Conservation (phyloP, 1,140 invertebrate genomes). For the Caenorhabditis tropicalis region DNA sequence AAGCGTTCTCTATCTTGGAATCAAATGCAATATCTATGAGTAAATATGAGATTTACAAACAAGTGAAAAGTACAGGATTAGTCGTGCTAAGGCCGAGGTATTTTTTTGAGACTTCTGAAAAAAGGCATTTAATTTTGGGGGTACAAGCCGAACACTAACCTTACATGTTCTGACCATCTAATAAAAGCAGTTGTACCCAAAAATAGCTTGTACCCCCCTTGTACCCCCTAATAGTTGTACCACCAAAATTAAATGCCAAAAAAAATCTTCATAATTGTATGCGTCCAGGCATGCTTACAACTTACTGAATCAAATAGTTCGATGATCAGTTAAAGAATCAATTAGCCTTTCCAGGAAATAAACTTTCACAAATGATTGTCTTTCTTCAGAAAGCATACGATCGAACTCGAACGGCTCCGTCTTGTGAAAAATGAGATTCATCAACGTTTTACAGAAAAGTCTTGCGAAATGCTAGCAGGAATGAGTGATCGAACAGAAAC, state of each 20-base stretch:
- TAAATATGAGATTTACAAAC: constrained; percentile 34
- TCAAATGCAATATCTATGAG: background rate
- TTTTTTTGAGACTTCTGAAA: no score
- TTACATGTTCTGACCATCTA: no score
- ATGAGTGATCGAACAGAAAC: background rate
- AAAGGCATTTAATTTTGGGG: no score
- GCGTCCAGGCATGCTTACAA: no score
- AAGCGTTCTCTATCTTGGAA: constrained; percentile 29
- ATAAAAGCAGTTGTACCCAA: no score
- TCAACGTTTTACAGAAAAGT: background rate
- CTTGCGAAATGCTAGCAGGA: background rate
- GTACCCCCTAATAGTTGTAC: no score
- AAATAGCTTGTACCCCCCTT: no score
- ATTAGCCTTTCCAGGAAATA: background rate
- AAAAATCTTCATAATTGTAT: no score
- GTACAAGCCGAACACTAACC: no score
- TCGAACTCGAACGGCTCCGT: background rate
- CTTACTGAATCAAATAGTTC: no score
- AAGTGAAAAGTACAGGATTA: constrained; percentile 26
- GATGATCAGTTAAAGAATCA: no score
- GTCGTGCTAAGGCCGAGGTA: constrained; percentile 41
- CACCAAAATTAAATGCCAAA: no score
- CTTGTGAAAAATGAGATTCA: background rate
- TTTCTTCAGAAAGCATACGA: background rate
- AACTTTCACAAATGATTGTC: background rate